Evolutionary conservation across 2,888 invertebrate species (phyloP).

Genomic region (Stictocephala bisonia): DNA sequence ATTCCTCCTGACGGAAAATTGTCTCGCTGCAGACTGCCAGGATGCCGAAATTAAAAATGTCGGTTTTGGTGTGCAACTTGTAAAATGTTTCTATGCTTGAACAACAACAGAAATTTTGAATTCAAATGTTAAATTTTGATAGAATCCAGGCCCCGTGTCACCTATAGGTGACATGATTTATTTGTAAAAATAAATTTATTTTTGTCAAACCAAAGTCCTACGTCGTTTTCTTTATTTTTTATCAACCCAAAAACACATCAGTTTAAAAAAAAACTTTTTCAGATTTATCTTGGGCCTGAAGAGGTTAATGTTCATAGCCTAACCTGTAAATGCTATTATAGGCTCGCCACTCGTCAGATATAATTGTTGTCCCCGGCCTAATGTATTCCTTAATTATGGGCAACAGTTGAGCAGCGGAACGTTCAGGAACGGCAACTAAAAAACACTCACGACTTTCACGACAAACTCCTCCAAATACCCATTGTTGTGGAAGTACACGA

Average conservation of each 20-base stretch:
- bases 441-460: no score
- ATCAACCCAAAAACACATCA: not conserved
- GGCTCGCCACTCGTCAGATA: no score
- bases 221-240: constrained; percentile 31
- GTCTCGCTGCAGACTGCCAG: constrained; percentile 23
- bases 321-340: no score
- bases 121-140: not conserved
- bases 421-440: no score
- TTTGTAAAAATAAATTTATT: not conserved
- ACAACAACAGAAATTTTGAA: constrained; percentile 27
- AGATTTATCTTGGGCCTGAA: constrained; percentile 9
- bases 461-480: no score
- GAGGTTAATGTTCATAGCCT: no score
- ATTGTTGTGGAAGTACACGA: no score
- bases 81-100: constrained; percentile 23
- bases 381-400: no score
- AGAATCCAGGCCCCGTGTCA: not conserved
- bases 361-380: no score
- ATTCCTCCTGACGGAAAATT: constrained; percentile 13
- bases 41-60: constrained; percentile 18
- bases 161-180: constrained; percentile 20
- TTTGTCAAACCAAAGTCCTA: not conserved
- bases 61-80: constrained; percentile 24
- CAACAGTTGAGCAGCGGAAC: no score
- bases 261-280: not conserved